These are phyloP conservation scores for Sapayoa aenigma DNA, from an alignment of 2,113 vertebrate genomes.

Conservation along the genomic window DNA sequence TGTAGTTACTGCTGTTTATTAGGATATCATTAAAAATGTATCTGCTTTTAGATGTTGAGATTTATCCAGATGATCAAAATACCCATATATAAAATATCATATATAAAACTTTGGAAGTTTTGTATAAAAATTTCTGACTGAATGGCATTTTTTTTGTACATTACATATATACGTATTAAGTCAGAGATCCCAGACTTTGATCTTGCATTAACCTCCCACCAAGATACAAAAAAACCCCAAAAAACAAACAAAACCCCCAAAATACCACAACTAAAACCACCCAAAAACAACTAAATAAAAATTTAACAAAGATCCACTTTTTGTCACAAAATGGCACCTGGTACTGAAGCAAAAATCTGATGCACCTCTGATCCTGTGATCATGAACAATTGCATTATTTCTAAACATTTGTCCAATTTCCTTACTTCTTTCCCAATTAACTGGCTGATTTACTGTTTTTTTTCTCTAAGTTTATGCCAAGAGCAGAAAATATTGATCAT, in stretches of 20 bases:
- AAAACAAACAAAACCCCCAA: background rate
- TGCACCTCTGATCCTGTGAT: background rate
- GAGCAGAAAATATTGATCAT: background rate
- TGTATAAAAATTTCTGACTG: background rate
- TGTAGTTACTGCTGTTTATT: background rate
- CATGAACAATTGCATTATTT: background rate
- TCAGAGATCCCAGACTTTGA: background rate
- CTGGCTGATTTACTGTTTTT: background rate
- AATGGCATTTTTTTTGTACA: background rate
- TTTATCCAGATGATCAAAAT: background rate
- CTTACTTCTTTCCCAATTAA: background rate
- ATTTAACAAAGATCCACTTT: background rate
- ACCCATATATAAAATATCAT: too few relatives aligned
- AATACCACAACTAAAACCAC: background rate
- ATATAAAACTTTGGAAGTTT: background rate
- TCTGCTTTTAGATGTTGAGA: background rate
- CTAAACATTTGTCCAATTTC: background rate
- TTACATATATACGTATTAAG: accelerated
- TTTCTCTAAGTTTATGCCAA: background rate
- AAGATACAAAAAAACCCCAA: background rate
- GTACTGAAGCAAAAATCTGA: background rate
- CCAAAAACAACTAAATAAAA: background rate
- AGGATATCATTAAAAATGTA: background rate
- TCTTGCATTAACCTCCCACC: accelerated
- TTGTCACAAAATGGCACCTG: background rate